Percentiles rank a stretch among this genome's conserved stretches.
phyloP scores from a whole-genome alignment of 2,113 vertebrate species.

The Clarias magur region DNA sequence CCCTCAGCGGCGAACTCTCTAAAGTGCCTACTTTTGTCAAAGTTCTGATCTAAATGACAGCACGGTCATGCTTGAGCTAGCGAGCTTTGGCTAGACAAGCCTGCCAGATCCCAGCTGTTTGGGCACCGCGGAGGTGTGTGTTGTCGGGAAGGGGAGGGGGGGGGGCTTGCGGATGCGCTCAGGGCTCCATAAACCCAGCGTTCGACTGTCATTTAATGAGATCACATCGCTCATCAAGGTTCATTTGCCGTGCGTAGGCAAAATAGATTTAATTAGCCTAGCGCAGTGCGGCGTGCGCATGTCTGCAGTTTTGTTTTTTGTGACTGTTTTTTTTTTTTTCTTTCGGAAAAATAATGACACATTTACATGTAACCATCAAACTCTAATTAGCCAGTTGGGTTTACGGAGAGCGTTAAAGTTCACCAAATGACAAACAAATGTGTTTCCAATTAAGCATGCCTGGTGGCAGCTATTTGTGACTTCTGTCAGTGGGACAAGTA shows the following conservation, averaged over 20 bases:
- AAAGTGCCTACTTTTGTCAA: constrained; percentile 43
- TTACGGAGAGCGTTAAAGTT: constrained; percentile 68
- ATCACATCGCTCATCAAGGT: constrained; percentile 72
- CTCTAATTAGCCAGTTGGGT: constrained; percentile 77
- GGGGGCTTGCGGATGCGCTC: constrained; percentile 15
- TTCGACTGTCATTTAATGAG: constrained; percentile 72
- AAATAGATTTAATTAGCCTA: constrained; percentile 73
- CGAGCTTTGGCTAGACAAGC: constrained; percentile 59
- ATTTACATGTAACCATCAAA: constrained; percentile 76
- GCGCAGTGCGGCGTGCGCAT: constrained; percentile 58
- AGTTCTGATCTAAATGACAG: constrained; percentile 57
- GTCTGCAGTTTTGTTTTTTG: constrained; percentile 35
- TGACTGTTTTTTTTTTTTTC: constrained; percentile 13
- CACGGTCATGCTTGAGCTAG: constrained; percentile 61
- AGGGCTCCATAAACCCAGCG: constrained; percentile 39
- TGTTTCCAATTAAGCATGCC: constrained; percentile 70
- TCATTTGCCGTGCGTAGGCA: constrained; percentile 70
- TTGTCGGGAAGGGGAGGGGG: constrained; percentile 46
- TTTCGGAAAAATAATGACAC: constrained; percentile 72
- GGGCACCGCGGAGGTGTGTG: constrained; percentile 60
- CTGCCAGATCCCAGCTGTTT: constrained; percentile 72
- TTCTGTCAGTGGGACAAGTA: constrained; percentile 42
- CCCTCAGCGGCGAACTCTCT: constrained; percentile 14
- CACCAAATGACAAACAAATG: constrained; percentile 77
- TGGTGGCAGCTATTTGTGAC: constrained; percentile 66